Percentiles rank a stretch among this genome's conserved stretches.
These are phyloP conservation scores for Homalodisca vitripennis DNA, from an alignment of 1,140 invertebrate species.

Conservation along the genomic window DNA sequence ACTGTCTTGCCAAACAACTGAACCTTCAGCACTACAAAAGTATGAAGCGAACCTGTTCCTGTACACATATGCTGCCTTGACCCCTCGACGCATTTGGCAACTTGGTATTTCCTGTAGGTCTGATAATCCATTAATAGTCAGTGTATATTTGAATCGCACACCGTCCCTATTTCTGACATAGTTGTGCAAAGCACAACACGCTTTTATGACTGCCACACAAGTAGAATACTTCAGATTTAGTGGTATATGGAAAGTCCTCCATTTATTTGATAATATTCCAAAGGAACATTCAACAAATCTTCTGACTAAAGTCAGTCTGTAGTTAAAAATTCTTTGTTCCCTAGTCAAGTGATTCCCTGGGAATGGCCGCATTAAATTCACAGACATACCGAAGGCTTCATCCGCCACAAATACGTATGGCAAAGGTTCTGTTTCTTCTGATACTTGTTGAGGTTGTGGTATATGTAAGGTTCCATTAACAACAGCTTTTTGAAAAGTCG, in stretches of 20 bases:
- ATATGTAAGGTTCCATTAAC: too few species aligned
- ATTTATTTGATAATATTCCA: constrained; percentile 44
- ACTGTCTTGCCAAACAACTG: constrained; percentile 31
- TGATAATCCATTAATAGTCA: constrained; percentile 33
- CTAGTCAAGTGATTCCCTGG: constrained; percentile 22
- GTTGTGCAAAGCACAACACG: constrained; percentile 35
- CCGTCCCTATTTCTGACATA: constrained; percentile 32
- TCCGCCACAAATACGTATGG: constrained; percentile 43
- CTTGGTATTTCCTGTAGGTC: constrained; percentile 28
- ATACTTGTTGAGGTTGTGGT: too few species aligned
- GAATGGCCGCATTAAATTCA: constrained; percentile 44
- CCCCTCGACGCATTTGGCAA: constrained; percentile 15
- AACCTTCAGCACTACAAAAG: constrained; percentile 31
- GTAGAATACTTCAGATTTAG: constrained; percentile 37
- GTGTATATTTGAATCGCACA: constrained; percentile 31
- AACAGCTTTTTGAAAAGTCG: too few species aligned
- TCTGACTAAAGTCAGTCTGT: constrained; percentile 40
- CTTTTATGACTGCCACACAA: constrained; percentile 38
- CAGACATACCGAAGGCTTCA: constrained; percentile 48
- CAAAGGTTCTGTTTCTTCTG: too few species aligned
- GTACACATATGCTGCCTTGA: constrained; percentile 17
- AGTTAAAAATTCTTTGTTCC: constrained; percentile 43
- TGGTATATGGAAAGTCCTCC: constrained; percentile 44
- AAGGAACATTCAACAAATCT: constrained; percentile 43
- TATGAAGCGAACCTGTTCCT: constrained; percentile 26